Base-by-base conservation (phyloP, 2,797 vertebrate species). In the Anas georgica region DNA sequence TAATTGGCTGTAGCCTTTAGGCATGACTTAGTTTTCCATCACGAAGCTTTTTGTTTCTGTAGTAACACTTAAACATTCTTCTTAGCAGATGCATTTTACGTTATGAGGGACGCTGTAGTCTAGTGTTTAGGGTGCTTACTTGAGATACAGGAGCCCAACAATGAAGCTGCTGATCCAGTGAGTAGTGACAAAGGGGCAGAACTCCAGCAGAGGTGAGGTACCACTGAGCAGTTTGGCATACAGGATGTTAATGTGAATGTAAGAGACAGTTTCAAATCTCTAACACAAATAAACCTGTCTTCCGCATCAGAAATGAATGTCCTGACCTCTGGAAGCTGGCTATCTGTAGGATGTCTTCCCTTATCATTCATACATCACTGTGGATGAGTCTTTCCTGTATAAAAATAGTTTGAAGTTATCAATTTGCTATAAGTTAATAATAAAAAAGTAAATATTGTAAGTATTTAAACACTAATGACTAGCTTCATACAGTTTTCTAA, bases 91-190 rank as follows among this genome's bases (percentile, higher is more conserved):
- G 68, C 60, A 28, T 54, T 91, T 69, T 58, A 31, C 10, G 5
- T 62, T 35, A 6, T 0, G 1, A 8, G 63, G 35, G 48, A 43
- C 11, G 1, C 7, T 1, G 2, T 7, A 63, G 58, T 18, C 23
- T 35, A 31, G 59, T 25, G 5, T 37, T 48, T 45, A 82, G 20
- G 16, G 43, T 72, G 17, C 21, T 66, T 78, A 21, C 43, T 16
- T 25, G 43, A 62, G 35, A 17, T 48, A 0, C 1, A n/a, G 56
- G 33, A 70, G 14, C 0, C 4, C 31, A 54, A 25, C 26, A 50
- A 45, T n/a, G 31, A 62, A 85, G 59, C 48, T 85, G 35, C 15
- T 68, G n/a, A 50, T 69, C 55, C 64, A 60, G 17, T 17, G 50
- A 41, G 9, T 13, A 43, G 28, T 41, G 77, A 41, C 35, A 28